Base-by-base conservation (phyloP, 2,113 vertebrate genomes). In the Solea solea region DNA sequence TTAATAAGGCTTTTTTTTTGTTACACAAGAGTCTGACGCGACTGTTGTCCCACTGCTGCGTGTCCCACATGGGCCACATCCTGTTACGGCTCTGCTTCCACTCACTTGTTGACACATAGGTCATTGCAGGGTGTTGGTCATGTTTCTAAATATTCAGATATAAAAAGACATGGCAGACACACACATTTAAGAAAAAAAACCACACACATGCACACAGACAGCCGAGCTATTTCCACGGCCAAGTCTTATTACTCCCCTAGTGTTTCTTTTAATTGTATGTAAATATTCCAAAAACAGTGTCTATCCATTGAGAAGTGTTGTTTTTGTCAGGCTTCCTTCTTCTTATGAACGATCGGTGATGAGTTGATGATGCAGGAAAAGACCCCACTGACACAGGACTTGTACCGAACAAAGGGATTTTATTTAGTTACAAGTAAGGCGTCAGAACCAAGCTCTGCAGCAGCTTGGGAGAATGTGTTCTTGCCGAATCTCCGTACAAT, bases 41-140 rank as follows among this genome's bases (percentile, higher is more conserved):
- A 77, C 79, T 72, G 34, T 45, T 34, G 65, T 66, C 46, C 69
- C 52, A 53, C 75, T 48, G 61, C 70, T 58, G 59, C 25, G 57
- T 25, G 63, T 77, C 83, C 67, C 78, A 73, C 61, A 25, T 64
- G 68, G 80, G 76, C 89, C 82, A 86, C 88, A 90, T 90, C 89
- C 89, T 89, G 88, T 89, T 80, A 74, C 68, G 11, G 54, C 72
- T 64, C 72, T 69, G 82, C 88, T 71, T 83, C 80, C 83, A 90
- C 86, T 83, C 57, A 39, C 61, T 74, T 86, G 78, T 85, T 89
- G 85, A 91, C 86, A 89, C 78, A 77, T n/a, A 59, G 84, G 83
- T 86, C 85, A 85, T 77, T 80, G 72, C 78, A 80, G 88, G 88
- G 86, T 77, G 72, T 88, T 78, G 74, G 81, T 78, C 58, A 1